phyloP scores from a whole-genome alignment of 1,140 invertebrate species.

The Brachionus manjavacas region DNA sequence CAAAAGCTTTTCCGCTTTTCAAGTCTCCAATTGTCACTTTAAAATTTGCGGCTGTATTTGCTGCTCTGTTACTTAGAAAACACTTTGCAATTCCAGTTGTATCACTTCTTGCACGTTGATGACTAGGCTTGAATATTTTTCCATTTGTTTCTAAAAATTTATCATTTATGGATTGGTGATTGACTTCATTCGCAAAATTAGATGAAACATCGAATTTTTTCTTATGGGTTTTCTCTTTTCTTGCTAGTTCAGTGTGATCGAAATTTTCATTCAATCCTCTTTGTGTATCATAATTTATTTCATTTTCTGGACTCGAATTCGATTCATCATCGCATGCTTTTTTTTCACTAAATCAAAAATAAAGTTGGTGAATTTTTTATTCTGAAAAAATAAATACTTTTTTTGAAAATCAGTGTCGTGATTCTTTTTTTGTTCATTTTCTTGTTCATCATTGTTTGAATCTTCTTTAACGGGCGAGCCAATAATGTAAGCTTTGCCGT shows the following conservation, averaged over 20 bases:
- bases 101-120: constrained; percentile 18
- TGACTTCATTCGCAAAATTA: background rate
- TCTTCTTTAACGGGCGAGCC: background rate
- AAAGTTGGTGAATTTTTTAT: too few relatives aligned
- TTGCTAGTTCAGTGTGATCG: too few relatives aligned
- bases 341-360: too few relatives aligned
- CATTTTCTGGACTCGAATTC: too few relatives aligned
- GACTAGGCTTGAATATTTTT: background rate
- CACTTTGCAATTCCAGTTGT: constrained; percentile 9
- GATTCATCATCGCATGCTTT: too few relatives aligned
- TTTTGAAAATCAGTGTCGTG: too few relatives aligned
- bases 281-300: too few relatives aligned
- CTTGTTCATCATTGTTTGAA: background rate
- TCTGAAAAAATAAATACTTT: background rate
- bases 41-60: background rate
- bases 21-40: constrained; percentile 67
- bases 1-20: constrained; percentile 84
- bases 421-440: background rate
- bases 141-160: background rate
- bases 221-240: too few relatives aligned
- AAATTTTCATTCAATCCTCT: too few relatives aligned
- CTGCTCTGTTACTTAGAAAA: background rate
- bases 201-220: too few relatives aligned
- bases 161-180: background rate
- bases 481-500: background rate